These are phyloP conservation scores for Potamarius usumacintae DNA, from an alignment of 2,113 vertebrate species.

Conservation along the genomic window DNA sequence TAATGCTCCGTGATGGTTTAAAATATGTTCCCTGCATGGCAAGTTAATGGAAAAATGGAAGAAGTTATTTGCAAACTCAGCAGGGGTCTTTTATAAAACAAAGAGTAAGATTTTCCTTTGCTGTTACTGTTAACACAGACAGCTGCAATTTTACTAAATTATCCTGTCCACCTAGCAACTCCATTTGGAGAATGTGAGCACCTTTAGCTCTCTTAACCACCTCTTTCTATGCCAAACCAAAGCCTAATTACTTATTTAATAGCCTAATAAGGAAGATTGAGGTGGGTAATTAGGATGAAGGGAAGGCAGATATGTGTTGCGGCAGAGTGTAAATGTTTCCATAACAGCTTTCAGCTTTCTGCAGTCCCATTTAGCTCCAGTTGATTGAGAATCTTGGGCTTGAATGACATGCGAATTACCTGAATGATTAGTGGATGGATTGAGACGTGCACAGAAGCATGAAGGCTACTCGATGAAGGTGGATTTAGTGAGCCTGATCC, in stretches of 20 bases:
- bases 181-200: neutral
- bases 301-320: conserved; percentile 9
- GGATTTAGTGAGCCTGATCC: conserved; percentile 30
- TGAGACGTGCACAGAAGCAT: conserved; percentile 7
- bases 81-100: neutral
- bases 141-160: conserved; percentile 26
- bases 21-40: conserved; percentile 27
- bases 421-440: conserved; percentile 28
- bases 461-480: conserved; percentile 25
- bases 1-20: conserved; percentile 21
- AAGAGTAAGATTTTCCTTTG: neutral
- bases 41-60: conserved; percentile 29
- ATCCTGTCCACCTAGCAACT: neutral
- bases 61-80: conserved; percentile 27
- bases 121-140: neutral
- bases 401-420: conserved; percentile 30
- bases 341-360: conserved; percentile 32
- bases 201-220: conserved; percentile 4
- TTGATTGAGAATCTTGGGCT: conserved; percentile 14
- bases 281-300: conserved; percentile 34
- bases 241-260: conserved; percentile 43
- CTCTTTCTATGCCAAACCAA: conserved; percentile 13
- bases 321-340: conserved; percentile 29
- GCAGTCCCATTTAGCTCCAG: conserved; percentile 16
- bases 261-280: conserved; percentile 45